Evolutionary conservation across 2,113 vertebrate genomes (phyloP).

Genomic region (Pseudolaguvia tuberculata): DNA sequence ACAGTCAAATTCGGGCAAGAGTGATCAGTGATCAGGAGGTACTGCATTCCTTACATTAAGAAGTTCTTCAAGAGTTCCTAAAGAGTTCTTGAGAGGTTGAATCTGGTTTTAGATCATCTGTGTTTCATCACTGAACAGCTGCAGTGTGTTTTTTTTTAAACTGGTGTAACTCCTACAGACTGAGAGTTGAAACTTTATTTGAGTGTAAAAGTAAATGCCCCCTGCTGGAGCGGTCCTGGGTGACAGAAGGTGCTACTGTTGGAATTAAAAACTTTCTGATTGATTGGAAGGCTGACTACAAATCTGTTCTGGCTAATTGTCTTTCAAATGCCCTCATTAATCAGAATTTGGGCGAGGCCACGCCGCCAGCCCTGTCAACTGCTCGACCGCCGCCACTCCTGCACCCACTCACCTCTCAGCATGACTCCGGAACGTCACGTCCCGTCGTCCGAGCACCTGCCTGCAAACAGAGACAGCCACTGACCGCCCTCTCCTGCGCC

Average conservation of each 20-base stretch:
- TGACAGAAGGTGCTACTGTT: slow-evolving; percentile 64
- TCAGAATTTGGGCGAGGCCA: slow-evolving; percentile 73
- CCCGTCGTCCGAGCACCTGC: slow-evolving; percentile 81
- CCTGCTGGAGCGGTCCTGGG: slow-evolving; percentile 61
- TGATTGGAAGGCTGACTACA: slow-evolving; percentile 89
- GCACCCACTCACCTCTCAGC: slow-evolving; percentile 78
- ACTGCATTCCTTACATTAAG: no score
- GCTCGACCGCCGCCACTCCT: slow-evolving; percentile 55
- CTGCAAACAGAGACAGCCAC: slow-evolving; percentile 72
- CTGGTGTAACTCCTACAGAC: no score
- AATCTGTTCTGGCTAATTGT: slow-evolving; percentile 94
- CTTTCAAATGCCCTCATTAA: slow-evolving; percentile 98
- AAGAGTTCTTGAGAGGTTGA: not conserved
- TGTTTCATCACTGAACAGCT: no score
- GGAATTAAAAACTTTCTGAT: slow-evolving; percentile 83
- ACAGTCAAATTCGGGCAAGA: no score
- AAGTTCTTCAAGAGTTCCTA: no score
- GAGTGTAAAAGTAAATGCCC: not conserved
- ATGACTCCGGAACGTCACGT: slow-evolving; percentile 73
- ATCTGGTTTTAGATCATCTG: no score
- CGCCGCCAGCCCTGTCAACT: slow-evolving; percentile 80
- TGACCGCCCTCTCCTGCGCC: slow-evolving; percentile 73
- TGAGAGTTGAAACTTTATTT: slow-evolving; percentile 13
- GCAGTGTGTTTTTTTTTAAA: no score
- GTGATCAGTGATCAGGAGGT: no score